phyloP scores from a whole-genome alignment of 2,797 vertebrate genomes.

The Hyperoplus immaculatus region DNA sequence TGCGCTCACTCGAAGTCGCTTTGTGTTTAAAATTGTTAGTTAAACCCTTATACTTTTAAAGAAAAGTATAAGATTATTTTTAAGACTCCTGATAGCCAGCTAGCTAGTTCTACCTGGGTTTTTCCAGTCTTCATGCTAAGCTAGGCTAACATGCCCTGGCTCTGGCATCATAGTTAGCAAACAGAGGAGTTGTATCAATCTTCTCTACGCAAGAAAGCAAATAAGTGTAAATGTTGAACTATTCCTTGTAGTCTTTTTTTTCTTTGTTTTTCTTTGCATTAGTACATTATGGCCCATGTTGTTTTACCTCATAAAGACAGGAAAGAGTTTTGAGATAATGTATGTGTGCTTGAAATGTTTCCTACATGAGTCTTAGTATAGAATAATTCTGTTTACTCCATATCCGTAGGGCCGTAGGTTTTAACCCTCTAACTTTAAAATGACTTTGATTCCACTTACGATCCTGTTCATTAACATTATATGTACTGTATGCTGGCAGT shows the following conservation, averaged over 20 bases:
- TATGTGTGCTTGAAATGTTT: conserved; percentile 38
- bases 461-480: conserved; percentile 36
- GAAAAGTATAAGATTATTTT: background rate
- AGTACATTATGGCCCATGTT: conserved; percentile 39
- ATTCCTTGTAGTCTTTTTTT: background rate
- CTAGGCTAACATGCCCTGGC: background rate
- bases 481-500: conserved; percentile 37
- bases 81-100: background rate
- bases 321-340: conserved; percentile 48
- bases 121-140: conserved; percentile 1
- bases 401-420: conserved; percentile 28
- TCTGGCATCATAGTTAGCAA: background rate
- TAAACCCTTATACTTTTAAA: background rate
- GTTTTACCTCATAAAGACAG: conserved; percentile 67
- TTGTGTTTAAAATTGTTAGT: background rate
- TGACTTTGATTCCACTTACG: conserved; percentile 39
- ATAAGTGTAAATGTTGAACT: conserved; percentile 3
- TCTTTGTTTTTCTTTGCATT: conserved; percentile 8
- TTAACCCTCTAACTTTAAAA: conserved; percentile 38
- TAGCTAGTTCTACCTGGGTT: background rate
- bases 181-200: background rate
- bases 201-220: background rate
- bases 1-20: background rate
- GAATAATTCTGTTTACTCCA: conserved; percentile 48
- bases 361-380: conserved; percentile 31